A percentile compares a stretch with the other conserved stretches of the same genome.
Conservation (phyloP, 2,888 invertebrate genomes). For the Ormyrus rosae region DNA sequence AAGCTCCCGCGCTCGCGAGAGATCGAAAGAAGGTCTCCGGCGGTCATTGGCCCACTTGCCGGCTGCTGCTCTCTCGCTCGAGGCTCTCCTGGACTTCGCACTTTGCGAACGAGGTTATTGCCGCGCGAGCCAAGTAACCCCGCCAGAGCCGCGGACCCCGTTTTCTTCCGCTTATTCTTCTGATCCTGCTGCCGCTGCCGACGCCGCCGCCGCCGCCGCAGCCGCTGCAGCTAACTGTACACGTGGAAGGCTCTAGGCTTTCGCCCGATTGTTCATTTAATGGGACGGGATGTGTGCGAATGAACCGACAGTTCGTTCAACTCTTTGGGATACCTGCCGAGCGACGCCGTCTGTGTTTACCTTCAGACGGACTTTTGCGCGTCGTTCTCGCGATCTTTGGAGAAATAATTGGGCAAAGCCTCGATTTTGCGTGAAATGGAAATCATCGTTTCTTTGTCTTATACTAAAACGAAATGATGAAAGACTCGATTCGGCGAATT, state of each 20-base stretch:
- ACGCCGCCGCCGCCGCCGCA: background rate
- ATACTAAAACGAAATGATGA: too few species aligned
- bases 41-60: constrained; percentile 75
- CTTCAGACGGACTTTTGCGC: too few species aligned
- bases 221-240: constrained; percentile 8
- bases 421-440: too few species aligned
- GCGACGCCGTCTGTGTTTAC: too few species aligned
- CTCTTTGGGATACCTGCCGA: background rate
- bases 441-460: too few species aligned
- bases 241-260: background rate
- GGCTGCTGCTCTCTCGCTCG: constrained; percentile 35
- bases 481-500: too few species aligned
- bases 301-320: constrained; percentile 30
- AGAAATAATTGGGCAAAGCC: too few species aligned
- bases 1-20: constrained; percentile 40
- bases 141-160: constrained; percentile 6
- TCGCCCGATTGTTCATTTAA: constrained; percentile 23
- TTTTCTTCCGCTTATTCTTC: background rate
- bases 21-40: constrained; percentile 74
- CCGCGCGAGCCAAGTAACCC: constrained; percentile 17
- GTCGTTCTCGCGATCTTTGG: too few species aligned
- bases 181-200: background rate
- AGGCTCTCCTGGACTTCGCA: constrained; percentile 5
- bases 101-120: constrained; percentile 48
- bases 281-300: background rate